These are phyloP conservation scores for Alaudala cheleensis DNA, from an alignment of 2,113 vertebrate genomes.

Conservation along the genomic window DNA sequence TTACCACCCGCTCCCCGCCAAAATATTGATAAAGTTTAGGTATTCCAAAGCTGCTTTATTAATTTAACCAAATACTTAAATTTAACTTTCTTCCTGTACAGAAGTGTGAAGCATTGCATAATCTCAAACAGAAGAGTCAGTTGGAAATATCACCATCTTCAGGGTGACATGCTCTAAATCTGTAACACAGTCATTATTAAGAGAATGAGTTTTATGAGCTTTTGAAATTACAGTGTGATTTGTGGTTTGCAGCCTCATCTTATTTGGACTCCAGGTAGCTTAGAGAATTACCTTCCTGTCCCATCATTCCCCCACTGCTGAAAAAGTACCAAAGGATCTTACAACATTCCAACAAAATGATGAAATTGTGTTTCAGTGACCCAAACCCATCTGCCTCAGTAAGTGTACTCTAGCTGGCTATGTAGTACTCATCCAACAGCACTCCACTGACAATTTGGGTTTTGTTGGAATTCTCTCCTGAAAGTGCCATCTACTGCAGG, in stretches of 20 bases:
- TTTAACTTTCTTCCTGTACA: not conserved
- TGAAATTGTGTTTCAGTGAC: not conserved
- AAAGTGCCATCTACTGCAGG: not conserved
- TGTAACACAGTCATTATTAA: not conserved
- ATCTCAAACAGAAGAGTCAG: not conserved
- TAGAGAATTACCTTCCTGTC: not conserved
- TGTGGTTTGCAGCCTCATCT: not conserved
- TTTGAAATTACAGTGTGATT: not conserved
- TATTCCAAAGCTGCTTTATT: not conserved
- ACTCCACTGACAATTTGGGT: not conserved
- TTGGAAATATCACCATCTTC: not conserved
- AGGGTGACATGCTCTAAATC: not conserved
- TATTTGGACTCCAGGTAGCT: not conserved
- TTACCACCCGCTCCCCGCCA: accelerated
- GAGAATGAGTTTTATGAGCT: not conserved
- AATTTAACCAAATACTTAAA: not conserved
- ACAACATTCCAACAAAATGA: not conserved
- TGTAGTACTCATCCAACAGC: not conserved
- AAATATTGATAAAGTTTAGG: not conserved
- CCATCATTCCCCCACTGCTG: not conserved
- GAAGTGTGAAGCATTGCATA: not conserved
- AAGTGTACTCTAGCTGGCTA: not conserved
- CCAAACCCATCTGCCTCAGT: not conserved
- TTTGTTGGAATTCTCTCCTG: not conserved
- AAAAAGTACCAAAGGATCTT: not conserved